phyloP scores from a whole-genome alignment of 2,888 invertebrate genomes.

The Ophonus ardosiacus region DNA sequence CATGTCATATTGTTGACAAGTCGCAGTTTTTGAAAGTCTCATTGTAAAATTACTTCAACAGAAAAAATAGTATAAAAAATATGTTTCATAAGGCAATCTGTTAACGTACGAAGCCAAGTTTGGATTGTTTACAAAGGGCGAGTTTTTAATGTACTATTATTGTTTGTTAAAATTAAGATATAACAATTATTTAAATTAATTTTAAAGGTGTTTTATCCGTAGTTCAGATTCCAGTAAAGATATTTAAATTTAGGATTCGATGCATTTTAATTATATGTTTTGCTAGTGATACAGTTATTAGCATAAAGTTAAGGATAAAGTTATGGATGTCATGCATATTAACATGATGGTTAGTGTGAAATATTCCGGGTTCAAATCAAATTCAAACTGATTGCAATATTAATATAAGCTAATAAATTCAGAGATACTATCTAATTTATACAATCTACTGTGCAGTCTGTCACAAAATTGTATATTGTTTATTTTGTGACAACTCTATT shows the following conservation, averaged over 20 bases:
- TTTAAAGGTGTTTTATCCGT: too few species aligned
- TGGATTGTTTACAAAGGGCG: too few species aligned
- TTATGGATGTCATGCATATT: neutral
- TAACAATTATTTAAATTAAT: neutral
- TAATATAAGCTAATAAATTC: neutral
- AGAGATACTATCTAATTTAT: neutral
- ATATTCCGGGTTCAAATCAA: neutral
- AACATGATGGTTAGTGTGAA: neutral
- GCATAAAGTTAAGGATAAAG: neutral
- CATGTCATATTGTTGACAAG: too few species aligned
- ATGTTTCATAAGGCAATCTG: too few species aligned
- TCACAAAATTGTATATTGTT: neutral
- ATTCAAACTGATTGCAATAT: neutral
- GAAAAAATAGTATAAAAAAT: too few species aligned
- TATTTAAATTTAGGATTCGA: slow-evolving; percentile 1
- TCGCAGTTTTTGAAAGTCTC: too few species aligned
- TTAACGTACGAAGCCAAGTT: too few species aligned
- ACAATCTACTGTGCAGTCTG: neutral
- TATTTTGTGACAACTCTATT: too few species aligned
- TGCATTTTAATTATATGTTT: slow-evolving; percentile 14
- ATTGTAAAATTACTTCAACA: too few species aligned
- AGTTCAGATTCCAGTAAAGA: neutral
- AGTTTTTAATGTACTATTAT: neutral
- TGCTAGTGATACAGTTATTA: neutral
- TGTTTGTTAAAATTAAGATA: neutral